Evolutionary conservation across 2,888 invertebrate species (phyloP).

Genomic region (Tetragonisca angustula): DNA sequence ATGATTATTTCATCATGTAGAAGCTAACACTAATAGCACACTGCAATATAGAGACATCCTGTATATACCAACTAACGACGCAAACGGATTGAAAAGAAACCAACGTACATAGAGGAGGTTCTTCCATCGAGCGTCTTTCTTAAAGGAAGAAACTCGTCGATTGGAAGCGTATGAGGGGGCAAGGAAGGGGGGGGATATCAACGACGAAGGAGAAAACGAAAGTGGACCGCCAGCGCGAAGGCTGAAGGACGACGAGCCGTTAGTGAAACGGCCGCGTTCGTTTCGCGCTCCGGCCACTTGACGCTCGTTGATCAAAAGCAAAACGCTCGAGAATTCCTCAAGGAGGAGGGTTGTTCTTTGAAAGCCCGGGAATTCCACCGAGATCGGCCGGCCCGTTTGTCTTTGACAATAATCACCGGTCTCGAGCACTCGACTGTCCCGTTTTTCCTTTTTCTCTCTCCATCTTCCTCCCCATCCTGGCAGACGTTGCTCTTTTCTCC

Average conservation of each 20-base stretch:
- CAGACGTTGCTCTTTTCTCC: slow-evolving; percentile 3
- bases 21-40: no score
- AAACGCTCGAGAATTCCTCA: slow-evolving; percentile 48
- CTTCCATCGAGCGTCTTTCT: neutral
- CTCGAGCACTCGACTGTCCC: slow-evolving; percentile 24
- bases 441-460: neutral
- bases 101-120: neutral
- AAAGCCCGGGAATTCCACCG: slow-evolving; percentile 42
- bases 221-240: neutral
- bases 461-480: no score
- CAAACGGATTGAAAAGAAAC: no score
- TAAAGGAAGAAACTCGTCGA: neutral
- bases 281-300: slow-evolving; percentile 50
- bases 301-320: slow-evolving; percentile 59
- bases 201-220: neutral
- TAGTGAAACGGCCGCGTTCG: slow-evolving; percentile 25
- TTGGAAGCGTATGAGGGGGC: neutral
- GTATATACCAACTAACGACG: no score
- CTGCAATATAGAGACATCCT: no score
- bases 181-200: no score
- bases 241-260: neutral
- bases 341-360: slow-evolving; percentile 46
- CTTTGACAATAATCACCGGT: slow-evolving; percentile 61
- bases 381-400: slow-evolving; percentile 48
- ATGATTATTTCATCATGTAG: no score